These are phyloP conservation scores for Dasypolia templi DNA, from an alignment of 2,888 invertebrate genomes.

Conservation along the genomic window DNA sequence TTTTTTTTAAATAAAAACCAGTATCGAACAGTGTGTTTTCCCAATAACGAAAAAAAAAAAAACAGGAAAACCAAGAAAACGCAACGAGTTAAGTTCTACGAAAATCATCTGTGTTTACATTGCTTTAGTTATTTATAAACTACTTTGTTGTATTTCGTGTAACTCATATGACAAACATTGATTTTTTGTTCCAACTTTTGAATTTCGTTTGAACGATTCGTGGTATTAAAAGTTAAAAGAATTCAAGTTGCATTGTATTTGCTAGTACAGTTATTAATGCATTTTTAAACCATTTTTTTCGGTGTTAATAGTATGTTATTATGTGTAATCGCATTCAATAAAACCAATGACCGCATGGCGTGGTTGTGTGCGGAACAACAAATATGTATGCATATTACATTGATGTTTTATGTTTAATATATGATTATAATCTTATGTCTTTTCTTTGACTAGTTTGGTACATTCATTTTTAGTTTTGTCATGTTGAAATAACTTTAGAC, in stretches of 20 bases:
- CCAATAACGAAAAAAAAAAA: conserved; percentile 29
- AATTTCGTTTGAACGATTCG: conserved; percentile 31
- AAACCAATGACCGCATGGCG: conserved; percentile 26
- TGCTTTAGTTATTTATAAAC: background rate
- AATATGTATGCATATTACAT: conserved; percentile 11
- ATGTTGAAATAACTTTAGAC: background rate
- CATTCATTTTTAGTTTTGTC: background rate
- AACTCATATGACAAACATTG: background rate
- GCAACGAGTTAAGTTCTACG: conserved; percentile 2
- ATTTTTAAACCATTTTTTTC: conserved; percentile 45
- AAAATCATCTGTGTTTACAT: background rate
- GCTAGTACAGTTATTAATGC: conserved; percentile 31
- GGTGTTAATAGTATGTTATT: conserved; percentile 36
- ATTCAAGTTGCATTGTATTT: conserved; percentile 27
- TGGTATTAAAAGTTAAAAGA: conserved; percentile 24
- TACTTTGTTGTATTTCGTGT: conserved; percentile 13
- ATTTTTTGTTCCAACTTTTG: conserved; percentile 31
- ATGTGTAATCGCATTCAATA: conserved; percentile 24
- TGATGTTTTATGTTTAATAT: background rate
- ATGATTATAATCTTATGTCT: background rate
- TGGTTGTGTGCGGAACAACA: conserved; percentile 28
- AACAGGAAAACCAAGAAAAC: conserved; percentile 6
- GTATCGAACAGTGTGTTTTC: conserved; percentile 6
- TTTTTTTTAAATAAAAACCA: background rate
- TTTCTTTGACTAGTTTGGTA: background rate